A percentile compares a stretch with the other conserved stretches of the same genome.
Conservation (phyloP, 2,797 vertebrate species). For the Sebastes iracundus region DNA sequence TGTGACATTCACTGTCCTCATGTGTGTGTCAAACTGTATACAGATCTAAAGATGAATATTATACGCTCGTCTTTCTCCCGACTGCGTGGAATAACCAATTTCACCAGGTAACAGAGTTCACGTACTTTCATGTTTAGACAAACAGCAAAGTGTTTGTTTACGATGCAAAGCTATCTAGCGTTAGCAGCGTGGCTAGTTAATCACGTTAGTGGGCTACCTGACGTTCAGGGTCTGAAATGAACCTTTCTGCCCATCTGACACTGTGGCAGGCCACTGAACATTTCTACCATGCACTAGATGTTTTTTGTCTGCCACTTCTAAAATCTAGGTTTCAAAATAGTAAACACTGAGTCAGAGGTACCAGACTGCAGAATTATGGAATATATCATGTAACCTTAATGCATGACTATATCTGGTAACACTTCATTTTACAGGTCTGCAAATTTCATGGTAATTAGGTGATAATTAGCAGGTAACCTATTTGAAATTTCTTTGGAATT, state of each 20-base stretch:
- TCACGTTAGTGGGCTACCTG: not conserved
- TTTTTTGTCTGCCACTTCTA: no score
- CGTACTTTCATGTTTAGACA: not conserved
- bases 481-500: no score
- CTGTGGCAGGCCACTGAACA: fast-evolving
- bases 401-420: fast-evolving
- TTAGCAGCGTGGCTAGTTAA: constrained; percentile 37
- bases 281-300: no score
- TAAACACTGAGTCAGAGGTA: no score
- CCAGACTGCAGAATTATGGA: no score
- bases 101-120: constrained; percentile 65
- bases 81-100: constrained; percentile 32
- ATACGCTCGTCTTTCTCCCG: constrained; percentile 56
- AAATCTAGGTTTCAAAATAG: no score
- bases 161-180: not conserved
- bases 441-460: no score
- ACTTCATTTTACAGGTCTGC: no score
- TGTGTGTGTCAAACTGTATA: not conserved
- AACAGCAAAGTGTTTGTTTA: not conserved
- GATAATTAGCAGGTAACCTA: no score
- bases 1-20: constrained; percentile 62
- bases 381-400: no score
- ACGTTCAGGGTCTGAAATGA: no score
- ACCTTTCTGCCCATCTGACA: no score
- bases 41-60: constrained; percentile 67